phyloP scores from a whole-genome alignment of 2,113 vertebrate genomes.

The Corapipo altera region DNA sequence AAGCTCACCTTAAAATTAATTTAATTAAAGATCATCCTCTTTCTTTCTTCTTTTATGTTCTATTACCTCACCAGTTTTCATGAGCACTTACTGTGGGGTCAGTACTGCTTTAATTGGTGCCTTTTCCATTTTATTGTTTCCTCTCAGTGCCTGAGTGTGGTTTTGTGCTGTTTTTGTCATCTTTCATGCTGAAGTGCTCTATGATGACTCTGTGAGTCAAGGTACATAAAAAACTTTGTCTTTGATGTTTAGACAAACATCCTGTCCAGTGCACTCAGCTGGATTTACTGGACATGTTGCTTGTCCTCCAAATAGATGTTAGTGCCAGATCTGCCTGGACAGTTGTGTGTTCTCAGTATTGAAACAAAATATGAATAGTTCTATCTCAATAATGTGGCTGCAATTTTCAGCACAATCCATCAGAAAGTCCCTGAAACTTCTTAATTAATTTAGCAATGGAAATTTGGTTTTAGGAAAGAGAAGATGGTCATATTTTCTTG shows the following conservation, averaged over 20 bases:
- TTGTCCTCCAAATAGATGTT: slow-evolving; percentile 5
- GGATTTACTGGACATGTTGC: slow-evolving; percentile 21
- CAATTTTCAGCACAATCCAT: neutral
- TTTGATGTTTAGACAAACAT: slow-evolving; percentile 49
- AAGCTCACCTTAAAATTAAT: neutral
- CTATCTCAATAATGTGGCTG: neutral
- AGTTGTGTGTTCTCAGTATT: neutral
- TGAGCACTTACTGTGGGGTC: neutral
- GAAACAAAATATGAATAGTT: slow-evolving; percentile 1
- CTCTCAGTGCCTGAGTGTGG: neutral
- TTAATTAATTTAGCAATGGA: neutral
- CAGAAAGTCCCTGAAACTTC: neutral
- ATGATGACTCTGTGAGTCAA: slow-evolving; percentile 24
- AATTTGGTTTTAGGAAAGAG: neutral
- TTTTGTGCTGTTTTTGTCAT: neutral
- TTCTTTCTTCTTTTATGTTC: neutral
- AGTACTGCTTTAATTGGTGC: neutral
- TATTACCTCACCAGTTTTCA: neutral
- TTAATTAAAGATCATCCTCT: neutral
- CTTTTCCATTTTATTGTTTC: neutral
- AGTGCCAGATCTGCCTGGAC: slow-evolving; percentile 28
- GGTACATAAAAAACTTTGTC: slow-evolving; percentile 11
- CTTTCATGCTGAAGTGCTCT: slow-evolving; percentile 15
- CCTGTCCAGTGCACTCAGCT: slow-evolving; percentile 26
- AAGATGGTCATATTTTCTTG: neutral